Evolutionary conservation across 2,888 invertebrate genomes (phyloP).

Genomic region (Pomacea canaliculata): DNA sequence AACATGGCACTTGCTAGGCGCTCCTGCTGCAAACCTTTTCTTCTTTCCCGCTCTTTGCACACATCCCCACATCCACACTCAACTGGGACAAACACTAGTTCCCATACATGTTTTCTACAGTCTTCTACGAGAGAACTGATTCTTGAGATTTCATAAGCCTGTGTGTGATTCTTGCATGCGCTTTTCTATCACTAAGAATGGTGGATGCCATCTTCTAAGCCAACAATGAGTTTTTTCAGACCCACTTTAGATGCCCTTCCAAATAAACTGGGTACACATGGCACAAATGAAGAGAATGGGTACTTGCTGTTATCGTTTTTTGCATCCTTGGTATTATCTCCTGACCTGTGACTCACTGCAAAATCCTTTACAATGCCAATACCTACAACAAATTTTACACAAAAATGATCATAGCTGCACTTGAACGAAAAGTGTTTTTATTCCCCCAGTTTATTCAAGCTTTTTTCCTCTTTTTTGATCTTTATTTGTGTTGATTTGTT

Average conservation of each 20-base stretch:
- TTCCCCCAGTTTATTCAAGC: neutral
- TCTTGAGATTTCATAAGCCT: too few species aligned
- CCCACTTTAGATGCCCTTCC: too few species aligned
- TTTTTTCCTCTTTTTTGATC: neutral
- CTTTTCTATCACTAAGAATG: too few species aligned
- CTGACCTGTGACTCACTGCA: neutral
- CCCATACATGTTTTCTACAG: neutral
- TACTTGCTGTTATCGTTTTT: too few species aligned
- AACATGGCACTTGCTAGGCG: conserved; percentile 13
- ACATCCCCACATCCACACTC: conserved; percentile 8
- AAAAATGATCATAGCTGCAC: conserved; percentile 1
- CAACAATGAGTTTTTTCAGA: too few species aligned
- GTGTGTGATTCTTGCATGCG: too few species aligned
- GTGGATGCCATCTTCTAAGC: too few species aligned
- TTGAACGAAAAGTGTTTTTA: neutral
- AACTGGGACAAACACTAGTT: neutral
- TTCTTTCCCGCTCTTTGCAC: neutral
- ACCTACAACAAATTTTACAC: conserved; percentile 5
- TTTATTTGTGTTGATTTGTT: neutral
- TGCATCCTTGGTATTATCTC: too few species aligned
- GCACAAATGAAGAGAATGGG: too few species aligned
- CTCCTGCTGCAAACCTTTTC: conserved; percentile 19
- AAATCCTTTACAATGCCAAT: neutral
- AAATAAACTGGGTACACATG: too few species aligned
- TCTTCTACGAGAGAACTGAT: too few species aligned